Percentiles rank a stretch among this genome's conserved stretches.
Conservation (phyloP, 2,797 vertebrate genomes). For the Tympanoctomys barrerae region DNA sequence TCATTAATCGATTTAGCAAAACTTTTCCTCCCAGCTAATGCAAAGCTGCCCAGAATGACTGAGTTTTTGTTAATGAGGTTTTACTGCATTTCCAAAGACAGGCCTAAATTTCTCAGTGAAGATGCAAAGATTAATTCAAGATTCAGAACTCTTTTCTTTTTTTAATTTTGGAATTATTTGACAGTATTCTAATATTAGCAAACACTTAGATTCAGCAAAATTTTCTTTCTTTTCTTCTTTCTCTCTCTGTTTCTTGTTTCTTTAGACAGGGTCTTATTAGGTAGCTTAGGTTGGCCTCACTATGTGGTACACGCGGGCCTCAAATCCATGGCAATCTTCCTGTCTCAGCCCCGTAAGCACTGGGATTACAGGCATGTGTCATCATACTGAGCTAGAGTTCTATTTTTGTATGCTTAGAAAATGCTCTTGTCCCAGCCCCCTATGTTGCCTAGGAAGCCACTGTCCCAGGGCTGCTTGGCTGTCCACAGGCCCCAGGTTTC, state of each 20-base stretch:
- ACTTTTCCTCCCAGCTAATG: not conserved
- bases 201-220: not conserved
- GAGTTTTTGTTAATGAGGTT: not conserved
- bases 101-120: not conserved
- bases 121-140: slow-evolving; percentile 48
- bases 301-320: not conserved
- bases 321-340: not conserved
- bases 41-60: slow-evolving; percentile 43
- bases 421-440: not conserved
- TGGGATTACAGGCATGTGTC: not conserved
- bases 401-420: not conserved
- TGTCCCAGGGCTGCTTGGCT: not conserved
- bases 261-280: not conserved
- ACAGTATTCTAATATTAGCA: slow-evolving; percentile 49
- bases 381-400: not conserved
- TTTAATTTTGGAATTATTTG: not conserved
- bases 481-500: not conserved
- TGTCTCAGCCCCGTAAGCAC: not conserved
- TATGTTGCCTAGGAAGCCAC: not conserved
- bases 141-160: not conserved
- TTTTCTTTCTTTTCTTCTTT: not conserved
- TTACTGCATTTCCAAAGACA: slow-evolving; percentile 42
- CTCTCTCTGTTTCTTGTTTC: not conserved
- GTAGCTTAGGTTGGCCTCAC: not conserved
- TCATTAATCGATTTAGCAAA: slow-evolving; percentile 15